Evolutionary conservation across 2,888 invertebrate genomes (phyloP).

Genomic region (Alviniconcha strummeri): DNA sequence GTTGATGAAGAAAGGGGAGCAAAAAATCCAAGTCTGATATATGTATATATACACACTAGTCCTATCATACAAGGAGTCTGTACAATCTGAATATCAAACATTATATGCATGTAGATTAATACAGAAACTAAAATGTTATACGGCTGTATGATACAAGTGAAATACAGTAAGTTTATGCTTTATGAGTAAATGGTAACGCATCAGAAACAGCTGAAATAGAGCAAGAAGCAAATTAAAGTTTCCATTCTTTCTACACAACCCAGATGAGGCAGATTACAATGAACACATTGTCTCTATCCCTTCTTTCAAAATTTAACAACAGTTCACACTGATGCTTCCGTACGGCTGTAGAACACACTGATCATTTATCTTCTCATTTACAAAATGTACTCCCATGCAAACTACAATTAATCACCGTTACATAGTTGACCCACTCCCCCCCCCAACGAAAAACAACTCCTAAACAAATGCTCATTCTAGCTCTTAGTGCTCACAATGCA

Average conservation of each 20-base stretch:
- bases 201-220: neutral
- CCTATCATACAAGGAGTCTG: neutral
- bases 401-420: too few relatives aligned
- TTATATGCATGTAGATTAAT: conserved; percentile 16
- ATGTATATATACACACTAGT: neutral
- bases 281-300: neutral
- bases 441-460: too few relatives aligned
- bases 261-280: too few relatives aligned
- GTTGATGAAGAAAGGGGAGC: neutral
- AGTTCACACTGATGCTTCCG: neutral
- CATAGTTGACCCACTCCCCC: too few relatives aligned
- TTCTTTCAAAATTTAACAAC: neutral
- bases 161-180: conserved; percentile 5
- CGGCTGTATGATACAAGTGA: conserved; percentile 5
- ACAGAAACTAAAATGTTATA: neutral
- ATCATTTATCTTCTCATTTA: too few relatives aligned
- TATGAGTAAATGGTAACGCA: neutral
- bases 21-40: neutral
- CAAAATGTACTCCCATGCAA: too few relatives aligned
- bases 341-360: too few relatives aligned
- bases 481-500: too few relatives aligned
- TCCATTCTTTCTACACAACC: neutral
- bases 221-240: neutral
- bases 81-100: conserved; percentile 7
- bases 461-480: too few relatives aligned